Evolutionary conservation across 1,140 invertebrate species (phyloP), one percentile per base, ranked within the genome.

Genomic region (Drosophila miranda): DNA sequence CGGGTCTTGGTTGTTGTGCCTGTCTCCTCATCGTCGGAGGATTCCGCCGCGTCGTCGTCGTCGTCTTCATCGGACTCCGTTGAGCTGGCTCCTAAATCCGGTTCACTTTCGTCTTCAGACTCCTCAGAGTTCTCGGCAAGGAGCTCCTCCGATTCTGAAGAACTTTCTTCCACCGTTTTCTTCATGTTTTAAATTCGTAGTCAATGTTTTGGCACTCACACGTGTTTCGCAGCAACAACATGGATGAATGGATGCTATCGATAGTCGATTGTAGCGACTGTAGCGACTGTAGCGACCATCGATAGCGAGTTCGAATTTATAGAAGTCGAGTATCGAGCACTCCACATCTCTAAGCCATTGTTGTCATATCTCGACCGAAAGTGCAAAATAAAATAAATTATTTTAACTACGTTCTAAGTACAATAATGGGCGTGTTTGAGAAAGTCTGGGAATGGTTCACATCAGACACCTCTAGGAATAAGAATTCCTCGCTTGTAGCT

Each of bases 401-500:
- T 13, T 30, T 44, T 45, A 56, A 59, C 59, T 75, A 54, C 50
- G 54, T 51, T 55, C 53, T 16, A 67, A 48, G 75, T 50, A 59
- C 50, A 46, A 64, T 19, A 77, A 90, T 90, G 89, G 41, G 67
- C 13, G 43, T 90, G 14, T 41, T 87, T 14, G 76, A 89, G 0
- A 90, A 90, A 62, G 53, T 90, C 44, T 48, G 3, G 0, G 61
- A 54, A 0, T 87, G 74, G 62, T 90, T 91, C 38, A 79, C 74
- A 11, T 49, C 59, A 5, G 94, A 93, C n/a, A 94, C 96, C 54
- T 95, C 95, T 76, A 92, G 96, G 81, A 99, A 98, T 92, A 93
- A 95, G 48, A 90, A 97, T 26, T 94, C 96, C 14, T 96, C 97
- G 0, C 95, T 98, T 75, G 87, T 95, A 14, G 94, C 97, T 68